Conservation (phyloP, 2,888 invertebrate genomes). For the Dyspetes luteomarginatus region DNA sequence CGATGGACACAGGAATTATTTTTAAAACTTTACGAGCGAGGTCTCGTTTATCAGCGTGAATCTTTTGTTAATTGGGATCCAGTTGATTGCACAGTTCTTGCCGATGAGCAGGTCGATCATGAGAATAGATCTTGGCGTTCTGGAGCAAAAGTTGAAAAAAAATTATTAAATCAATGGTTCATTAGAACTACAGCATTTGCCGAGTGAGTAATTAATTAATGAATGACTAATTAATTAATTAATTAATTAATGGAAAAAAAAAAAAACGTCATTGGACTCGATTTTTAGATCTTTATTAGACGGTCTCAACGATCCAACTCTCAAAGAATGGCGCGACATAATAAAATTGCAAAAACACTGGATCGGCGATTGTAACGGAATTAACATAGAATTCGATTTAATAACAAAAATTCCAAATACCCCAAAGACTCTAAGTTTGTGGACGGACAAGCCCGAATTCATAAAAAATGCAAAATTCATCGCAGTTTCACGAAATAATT, state of each 20-base stretch:
- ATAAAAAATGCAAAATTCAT: slow-evolving; percentile 89
- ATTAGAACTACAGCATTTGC: slow-evolving; percentile 94
- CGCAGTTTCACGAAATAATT: slow-evolving; percentile 86
- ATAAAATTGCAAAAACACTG: slow-evolving; percentile 93
- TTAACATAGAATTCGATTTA: slow-evolving; percentile 88
- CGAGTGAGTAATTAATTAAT: slow-evolving; percentile 84
- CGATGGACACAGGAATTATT: slow-evolving; percentile 98
- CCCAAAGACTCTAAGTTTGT: slow-evolving; percentile 85
- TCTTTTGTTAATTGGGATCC: slow-evolving; percentile 99
- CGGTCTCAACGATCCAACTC: slow-evolving; percentile 88
- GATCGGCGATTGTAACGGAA: slow-evolving; percentile 95
- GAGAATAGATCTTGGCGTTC: slow-evolving; percentile 97
- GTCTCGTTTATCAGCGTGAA: slow-evolving; percentile 94
- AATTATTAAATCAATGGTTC: slow-evolving; percentile 96
- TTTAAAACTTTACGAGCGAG: slow-evolving; percentile 92
- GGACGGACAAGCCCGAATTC: slow-evolving; percentile 91
- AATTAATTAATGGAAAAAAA: background rate
- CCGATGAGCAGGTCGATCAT: slow-evolving; percentile 98
- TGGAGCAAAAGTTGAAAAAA: slow-evolving; percentile 96
- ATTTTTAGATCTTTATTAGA: slow-evolving; percentile 84
- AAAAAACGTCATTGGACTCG: background rate
- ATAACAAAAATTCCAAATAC: slow-evolving; percentile 77
- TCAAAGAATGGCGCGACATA: slow-evolving; percentile 93
- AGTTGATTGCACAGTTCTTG: slow-evolving; percentile 97
- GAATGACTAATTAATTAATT: background rate